phyloP scores from a whole-genome alignment of 2,888 invertebrate genomes.

The Perdita meconis region DNA sequence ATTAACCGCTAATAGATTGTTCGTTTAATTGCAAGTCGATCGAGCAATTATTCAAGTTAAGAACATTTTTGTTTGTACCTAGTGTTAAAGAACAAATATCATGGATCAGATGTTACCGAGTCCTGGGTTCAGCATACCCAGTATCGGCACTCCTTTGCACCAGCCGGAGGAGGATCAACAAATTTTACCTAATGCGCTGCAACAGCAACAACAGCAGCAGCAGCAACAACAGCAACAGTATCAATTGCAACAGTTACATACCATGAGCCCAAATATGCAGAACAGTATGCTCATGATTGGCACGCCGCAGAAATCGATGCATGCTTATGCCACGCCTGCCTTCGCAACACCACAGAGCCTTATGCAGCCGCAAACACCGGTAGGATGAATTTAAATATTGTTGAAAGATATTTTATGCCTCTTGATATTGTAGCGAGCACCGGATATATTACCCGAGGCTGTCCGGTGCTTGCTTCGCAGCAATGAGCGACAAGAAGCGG shows the following conservation, averaged over 20 bases:
- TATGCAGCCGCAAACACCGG: slow-evolving; percentile 96
- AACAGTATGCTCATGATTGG: slow-evolving; percentile 88
- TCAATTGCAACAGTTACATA: slow-evolving; percentile 87
- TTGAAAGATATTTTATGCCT: no score
- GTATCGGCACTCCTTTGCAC: slow-evolving; percentile 95
- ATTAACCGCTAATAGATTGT: background rate
- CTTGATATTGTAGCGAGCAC: no score
- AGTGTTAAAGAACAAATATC: slow-evolving; percentile 70
- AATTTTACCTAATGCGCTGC: slow-evolving; percentile 93
- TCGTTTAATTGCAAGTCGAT: background rate
- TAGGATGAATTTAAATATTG: slow-evolving; percentile 81
- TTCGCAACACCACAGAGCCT: slow-evolving; percentile 93
- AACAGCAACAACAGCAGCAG: slow-evolving; percentile 87
- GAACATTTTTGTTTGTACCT: slow-evolving; percentile 19
- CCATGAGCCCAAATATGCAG: slow-evolving; percentile 86
- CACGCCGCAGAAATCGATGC: slow-evolving; percentile 90
- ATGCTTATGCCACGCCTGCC: slow-evolving; percentile 90
- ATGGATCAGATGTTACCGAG: slow-evolving; percentile 97
- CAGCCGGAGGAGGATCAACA: slow-evolving; percentile 96
- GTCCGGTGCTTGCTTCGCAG: no score
- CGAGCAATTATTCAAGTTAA: background rate
- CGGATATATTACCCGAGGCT: no score
- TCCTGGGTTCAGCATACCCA: slow-evolving; percentile 95
- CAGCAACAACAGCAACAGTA: slow-evolving; percentile 87
- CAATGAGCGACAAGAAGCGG: no score